Percentiles rank a stretch among this genome's conserved stretches.
Evolutionary conservation across 2,888 invertebrate genomes (phyloP).

Genomic region (Liopterus haemorrhoidalis): DNA sequence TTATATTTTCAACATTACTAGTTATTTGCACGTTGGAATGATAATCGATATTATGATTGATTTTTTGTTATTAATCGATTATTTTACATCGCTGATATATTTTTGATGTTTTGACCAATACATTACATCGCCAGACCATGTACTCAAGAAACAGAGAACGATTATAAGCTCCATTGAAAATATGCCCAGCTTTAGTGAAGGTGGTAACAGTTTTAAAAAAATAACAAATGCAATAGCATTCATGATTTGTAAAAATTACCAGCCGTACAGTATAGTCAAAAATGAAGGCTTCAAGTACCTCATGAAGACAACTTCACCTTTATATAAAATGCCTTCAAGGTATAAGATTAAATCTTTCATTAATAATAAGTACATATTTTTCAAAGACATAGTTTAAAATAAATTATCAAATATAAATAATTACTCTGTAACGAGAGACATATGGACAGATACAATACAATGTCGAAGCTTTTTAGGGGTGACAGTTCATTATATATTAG

Average conservation of each 20-base stretch:
- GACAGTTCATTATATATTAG: conserved; percentile 39
- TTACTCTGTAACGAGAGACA: conserved; percentile 36
- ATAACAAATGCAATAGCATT: conserved; percentile 30
- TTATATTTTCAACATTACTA: too few species aligned
- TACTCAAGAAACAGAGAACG: too few species aligned
- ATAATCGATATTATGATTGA: too few species aligned
- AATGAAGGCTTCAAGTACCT: conserved; percentile 38
- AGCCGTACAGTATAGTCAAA: conserved; percentile 33
- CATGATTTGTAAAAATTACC: conserved; percentile 32
- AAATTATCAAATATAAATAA: conserved; percentile 33
- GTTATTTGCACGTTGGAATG: too few species aligned
- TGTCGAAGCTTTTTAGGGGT: conserved; percentile 36
- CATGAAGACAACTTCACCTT: conserved; percentile 33
- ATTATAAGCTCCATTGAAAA: too few species aligned
- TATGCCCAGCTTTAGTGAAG: conserved; percentile 26
- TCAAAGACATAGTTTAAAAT: conserved; percentile 33
- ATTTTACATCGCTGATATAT: too few species aligned
- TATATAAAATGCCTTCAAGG: conserved; percentile 37
- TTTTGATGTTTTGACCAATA: too few species aligned
- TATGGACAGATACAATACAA: conserved; percentile 37
- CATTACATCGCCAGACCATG: too few species aligned
- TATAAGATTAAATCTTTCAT: too few species aligned
- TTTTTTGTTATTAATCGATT: too few species aligned
- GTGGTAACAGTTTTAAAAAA: conserved; percentile 28
- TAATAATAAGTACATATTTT: conserved; percentile 36